A percentile compares a stretch with the other conserved stretches of the same genome.
Evolutionary conservation across 1,140 invertebrate genomes (phyloP).

Genomic region (Belonocnema kinseyi): DNA sequence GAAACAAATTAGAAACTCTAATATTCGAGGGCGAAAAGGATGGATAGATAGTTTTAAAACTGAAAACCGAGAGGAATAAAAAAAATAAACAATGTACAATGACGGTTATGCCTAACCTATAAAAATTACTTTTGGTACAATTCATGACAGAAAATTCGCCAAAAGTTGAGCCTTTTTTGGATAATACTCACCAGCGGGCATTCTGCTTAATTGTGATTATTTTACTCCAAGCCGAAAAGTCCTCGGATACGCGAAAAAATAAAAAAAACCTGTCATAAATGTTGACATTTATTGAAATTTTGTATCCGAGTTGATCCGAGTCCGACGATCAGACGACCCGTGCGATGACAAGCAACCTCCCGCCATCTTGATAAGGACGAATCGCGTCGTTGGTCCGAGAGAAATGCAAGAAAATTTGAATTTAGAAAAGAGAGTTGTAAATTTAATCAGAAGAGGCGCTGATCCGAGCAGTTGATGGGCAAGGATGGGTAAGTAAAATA

Average conservation of each 20-base stretch:
- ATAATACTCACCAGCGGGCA: not conserved
- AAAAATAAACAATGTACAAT: not conserved
- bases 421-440: too few species aligned
- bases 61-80: not conserved
- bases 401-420: too few species aligned
- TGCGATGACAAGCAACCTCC: too few species aligned
- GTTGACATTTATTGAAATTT: too few species aligned
- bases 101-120: not conserved
- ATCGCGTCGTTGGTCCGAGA: too few species aligned
- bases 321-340: too few species aligned
- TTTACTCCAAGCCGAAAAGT: not conserved
- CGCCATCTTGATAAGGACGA: too few species aligned
- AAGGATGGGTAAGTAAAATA: too few species aligned
- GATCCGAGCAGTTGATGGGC: too few species aligned
- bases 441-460: too few species aligned
- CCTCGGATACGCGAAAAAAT: not conserved
- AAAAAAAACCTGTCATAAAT: too few species aligned
- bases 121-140: not conserved
- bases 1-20: not conserved
- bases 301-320: too few species aligned
- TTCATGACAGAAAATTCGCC: slow-evolving; percentile 4
- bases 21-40: not conserved
- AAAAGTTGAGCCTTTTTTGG: not conserved
- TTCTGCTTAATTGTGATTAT: not conserved
- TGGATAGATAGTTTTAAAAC: not conserved